Conservation (phyloP, 2,888 invertebrate genomes). For the Eubasilissa splendida region DNA sequence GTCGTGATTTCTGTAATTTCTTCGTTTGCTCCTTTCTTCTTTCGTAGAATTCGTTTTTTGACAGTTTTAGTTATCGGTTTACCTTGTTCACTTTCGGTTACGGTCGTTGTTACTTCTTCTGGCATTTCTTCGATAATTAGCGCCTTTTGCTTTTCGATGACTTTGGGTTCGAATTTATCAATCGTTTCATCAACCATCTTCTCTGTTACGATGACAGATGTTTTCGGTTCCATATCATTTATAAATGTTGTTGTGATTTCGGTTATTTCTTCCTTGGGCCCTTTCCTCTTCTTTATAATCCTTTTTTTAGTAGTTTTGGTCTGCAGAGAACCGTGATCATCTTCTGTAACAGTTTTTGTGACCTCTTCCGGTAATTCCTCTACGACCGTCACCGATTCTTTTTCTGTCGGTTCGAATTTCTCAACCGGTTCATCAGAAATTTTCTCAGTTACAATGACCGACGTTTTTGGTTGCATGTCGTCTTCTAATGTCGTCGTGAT, state of each 20-base stretch:
- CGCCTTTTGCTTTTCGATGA: constrained; percentile 60
- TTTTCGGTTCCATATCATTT: constrained; percentile 60
- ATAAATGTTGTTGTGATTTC: constrained; percentile 65
- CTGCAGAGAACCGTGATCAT: constrained; percentile 48
- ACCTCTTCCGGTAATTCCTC: constrained; percentile 60
- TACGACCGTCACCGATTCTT: constrained; percentile 47
- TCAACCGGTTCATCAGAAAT: constrained; percentile 15
- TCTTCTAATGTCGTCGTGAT: constrained; percentile 60
- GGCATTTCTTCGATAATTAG: constrained; percentile 55
- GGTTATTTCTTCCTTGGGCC: constrained; percentile 61
- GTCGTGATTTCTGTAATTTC: constrained; percentile 60
- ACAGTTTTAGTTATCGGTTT: constrained; percentile 51
- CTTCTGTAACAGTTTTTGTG: not conserved
- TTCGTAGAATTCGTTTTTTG: constrained; percentile 61
- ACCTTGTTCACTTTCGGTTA: not conserved
- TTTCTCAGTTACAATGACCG: constrained; percentile 58
- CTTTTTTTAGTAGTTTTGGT: constrained; percentile 63
- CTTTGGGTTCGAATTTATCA: constrained; percentile 65
- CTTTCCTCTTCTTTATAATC: constrained; percentile 61
- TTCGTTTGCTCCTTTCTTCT: constrained; percentile 60
- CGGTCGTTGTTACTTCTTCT: constrained; percentile 60
- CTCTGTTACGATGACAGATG: constrained; percentile 55
- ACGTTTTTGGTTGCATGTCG: constrained; percentile 61
- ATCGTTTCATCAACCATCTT: constrained; percentile 62
- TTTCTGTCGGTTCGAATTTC: no score